These are phyloP conservation scores for Thaumetopoea pityocampa DNA, from an alignment of 1,140 invertebrate genomes.

Conservation along the genomic window DNA sequence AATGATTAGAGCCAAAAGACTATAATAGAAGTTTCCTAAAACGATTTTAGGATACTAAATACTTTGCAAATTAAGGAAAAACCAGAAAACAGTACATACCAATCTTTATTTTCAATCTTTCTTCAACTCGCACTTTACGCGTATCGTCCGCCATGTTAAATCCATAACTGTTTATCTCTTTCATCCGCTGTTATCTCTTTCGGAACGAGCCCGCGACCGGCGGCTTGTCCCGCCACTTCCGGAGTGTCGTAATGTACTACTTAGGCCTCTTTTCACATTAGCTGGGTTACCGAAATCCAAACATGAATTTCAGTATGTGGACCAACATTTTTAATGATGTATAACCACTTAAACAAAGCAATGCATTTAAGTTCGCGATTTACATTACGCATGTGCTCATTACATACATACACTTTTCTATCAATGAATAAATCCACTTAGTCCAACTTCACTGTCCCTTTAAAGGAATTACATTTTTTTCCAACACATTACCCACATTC, in stretches of 20 bases:
- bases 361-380: constrained; percentile 35
- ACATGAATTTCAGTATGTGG: constrained; percentile 29
- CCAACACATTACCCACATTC: constrained; percentile 12
- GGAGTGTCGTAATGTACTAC: constrained; percentile 74
- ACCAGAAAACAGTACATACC: constrained; percentile 77
- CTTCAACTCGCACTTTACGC: constrained; percentile 89
- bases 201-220: constrained; percentile 70
- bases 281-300: constrained; percentile 35
- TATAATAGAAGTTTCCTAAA: not conserved
- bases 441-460: constrained; percentile 12
- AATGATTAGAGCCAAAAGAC: not conserved
- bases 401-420: constrained; percentile 56
- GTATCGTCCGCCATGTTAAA: constrained; percentile 90
- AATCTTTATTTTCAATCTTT: constrained; percentile 92
- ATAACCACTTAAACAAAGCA: constrained; percentile 24
- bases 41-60: constrained; percentile 1
- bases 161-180: constrained; percentile 80
- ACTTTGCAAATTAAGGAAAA: constrained; percentile 6
- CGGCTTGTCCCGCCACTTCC: constrained; percentile 74
- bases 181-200: constrained; percentile 75
- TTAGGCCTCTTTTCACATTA: constrained; percentile 57
- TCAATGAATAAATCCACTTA: constrained; percentile 36
- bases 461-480: constrained; percentile 2
- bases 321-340: constrained; percentile 28
- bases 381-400: constrained; percentile 66